phyloP scores from a whole-genome alignment of 2,888 invertebrate species.

The Tanytarsus gracilentus region DNA sequence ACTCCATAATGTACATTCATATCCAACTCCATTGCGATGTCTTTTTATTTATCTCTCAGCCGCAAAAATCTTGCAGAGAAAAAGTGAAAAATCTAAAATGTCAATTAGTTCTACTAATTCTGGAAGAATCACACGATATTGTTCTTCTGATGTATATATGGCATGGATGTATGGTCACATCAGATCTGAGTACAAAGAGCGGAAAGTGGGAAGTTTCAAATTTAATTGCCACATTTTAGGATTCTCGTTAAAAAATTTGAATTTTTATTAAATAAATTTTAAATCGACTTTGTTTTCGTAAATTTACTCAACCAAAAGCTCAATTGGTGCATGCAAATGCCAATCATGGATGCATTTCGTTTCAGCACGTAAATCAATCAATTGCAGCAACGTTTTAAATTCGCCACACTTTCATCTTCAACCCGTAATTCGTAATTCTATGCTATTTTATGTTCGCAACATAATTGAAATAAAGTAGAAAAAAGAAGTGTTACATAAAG shows the following conservation, averaged over 20 bases:
- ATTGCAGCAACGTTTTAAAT: background rate
- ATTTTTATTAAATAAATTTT: background rate
- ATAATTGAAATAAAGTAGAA: conserved; percentile 16
- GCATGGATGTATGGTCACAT: too few relatives aligned
- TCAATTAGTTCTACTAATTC: conserved; percentile 22
- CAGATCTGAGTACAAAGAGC: too few relatives aligned
- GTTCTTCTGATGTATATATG: too few relatives aligned
- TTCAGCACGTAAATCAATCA: conserved; percentile 21
- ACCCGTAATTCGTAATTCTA: background rate
- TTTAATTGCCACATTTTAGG: background rate
- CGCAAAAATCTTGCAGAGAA: too few relatives aligned
- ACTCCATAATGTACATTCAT: background rate
- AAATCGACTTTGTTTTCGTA: too few relatives aligned
- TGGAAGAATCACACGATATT: conserved; percentile 1
- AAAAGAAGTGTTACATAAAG: background rate
- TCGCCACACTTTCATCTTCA: conserved; percentile 19
- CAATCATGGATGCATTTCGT: background rate
- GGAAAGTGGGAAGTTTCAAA: too few relatives aligned
- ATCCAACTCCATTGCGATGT: background rate
- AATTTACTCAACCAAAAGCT: too few relatives aligned
- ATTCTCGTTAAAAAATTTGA: background rate
- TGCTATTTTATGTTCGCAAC: background rate
- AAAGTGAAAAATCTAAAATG: conserved; percentile 9
- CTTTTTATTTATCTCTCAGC: background rate
- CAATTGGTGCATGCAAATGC: background rate